Evolutionary conservation across 2,797 vertebrate genomes (phyloP).

Genomic region (Calcarius lapponicus): DNA sequence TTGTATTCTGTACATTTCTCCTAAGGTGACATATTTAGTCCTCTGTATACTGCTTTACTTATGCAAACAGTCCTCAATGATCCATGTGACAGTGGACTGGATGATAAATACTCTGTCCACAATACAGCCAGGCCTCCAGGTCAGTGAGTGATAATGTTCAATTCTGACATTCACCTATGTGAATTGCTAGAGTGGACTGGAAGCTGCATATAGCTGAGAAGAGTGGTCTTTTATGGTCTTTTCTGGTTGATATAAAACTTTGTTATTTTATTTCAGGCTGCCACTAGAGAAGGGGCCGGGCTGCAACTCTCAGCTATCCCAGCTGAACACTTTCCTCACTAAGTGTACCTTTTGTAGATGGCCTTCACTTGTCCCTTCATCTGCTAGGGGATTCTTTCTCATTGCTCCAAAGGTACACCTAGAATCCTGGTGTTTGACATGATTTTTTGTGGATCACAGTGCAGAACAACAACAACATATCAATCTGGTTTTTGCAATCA

Average conservation of each 20-base stretch:
- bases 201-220: fast-evolving
- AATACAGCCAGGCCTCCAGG: background rate
- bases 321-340: background rate
- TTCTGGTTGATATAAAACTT: background rate
- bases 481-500: background rate
- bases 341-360: background rate
- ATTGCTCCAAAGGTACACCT: background rate
- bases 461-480: background rate
- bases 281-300: background rate
- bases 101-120: background rate
- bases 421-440: background rate
- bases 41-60: background rate
- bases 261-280: background rate
- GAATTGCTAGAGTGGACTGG: background rate
- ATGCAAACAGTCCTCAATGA: background rate
- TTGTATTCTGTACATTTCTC: background rate
- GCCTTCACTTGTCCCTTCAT: background rate
- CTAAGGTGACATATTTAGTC: background rate
- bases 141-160: background rate
- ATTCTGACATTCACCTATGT: background rate
- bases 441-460: background rate
- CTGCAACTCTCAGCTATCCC: background rate
- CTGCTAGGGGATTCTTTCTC: background rate
- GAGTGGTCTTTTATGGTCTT: background rate
- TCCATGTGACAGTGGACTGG: background rate